These are phyloP conservation scores for Pampus argenteus DNA, from an alignment of 2,797 vertebrate genomes.

Conservation along the genomic window DNA sequence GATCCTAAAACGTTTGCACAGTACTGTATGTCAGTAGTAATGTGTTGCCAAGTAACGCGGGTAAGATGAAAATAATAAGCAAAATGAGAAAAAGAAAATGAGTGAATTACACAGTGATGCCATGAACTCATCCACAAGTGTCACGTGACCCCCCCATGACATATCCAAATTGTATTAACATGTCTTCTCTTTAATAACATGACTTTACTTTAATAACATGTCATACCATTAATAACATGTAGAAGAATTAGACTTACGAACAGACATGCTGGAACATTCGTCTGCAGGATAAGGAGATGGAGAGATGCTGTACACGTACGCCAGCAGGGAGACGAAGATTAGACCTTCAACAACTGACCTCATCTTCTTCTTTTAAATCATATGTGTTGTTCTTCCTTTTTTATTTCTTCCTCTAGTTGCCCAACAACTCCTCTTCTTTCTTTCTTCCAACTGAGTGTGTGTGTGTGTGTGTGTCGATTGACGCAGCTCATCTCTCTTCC, in stretches of 20 bases:
- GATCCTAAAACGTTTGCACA: too few species aligned
- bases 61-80: too few species aligned
- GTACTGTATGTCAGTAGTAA: too few species aligned
- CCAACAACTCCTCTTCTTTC: neutral
- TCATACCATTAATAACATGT: too few species aligned
- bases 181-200: neutral
- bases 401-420: neutral
- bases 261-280: constrained; percentile 37
- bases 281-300: neutral
- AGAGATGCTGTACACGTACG: neutral
- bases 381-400: neutral
- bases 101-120: too few species aligned
- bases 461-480: neutral
- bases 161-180: neutral
- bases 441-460: neutral
- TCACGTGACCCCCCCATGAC: too few species aligned
- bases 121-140: too few species aligned
- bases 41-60: too few species aligned
- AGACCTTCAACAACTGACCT: constrained; percentile 1
- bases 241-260: constrained; percentile 48
- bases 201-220: neutral
- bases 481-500: constrained; percentile 7
- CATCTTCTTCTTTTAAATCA: constrained; percentile 23
- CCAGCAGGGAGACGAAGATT: constrained; percentile 33
- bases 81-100: too few species aligned